Evolutionary conservation across 2,113 vertebrate genomes (phyloP), one percentile per base, ranked within the genome.

Genomic region (Regulus satrapa): DNA sequence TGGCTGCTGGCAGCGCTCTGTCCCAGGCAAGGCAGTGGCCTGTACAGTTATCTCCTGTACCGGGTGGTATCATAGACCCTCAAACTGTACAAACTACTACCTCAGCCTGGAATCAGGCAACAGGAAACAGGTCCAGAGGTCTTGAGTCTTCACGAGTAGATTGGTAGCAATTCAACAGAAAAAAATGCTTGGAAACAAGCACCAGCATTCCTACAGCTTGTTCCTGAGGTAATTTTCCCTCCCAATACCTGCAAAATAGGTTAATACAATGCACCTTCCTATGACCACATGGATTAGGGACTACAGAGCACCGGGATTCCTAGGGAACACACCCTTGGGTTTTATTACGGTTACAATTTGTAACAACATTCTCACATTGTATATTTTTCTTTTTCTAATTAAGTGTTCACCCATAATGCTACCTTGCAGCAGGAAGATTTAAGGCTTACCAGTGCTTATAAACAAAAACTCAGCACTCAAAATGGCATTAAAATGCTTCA

Each of bases 71-170:
- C 99, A 99, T 98, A 99, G 98, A 99, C 99, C 99, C 99, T 99
- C 98, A 99, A 99, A 99, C 99, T 99, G 99, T 99, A 99, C 99
- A 99, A 99, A 99, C 99, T 99, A 99, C 99, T 99, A 99, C 99
- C 99, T 99, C 99, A 99, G 99, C 98, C 98, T 98, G 99, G 98
- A 98, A 97, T 97, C 98, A 99, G 98, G 99, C 97, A 98, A 83
- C 94, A 96, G 38, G 56, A 89, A 89, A 43, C 6, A 72, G n/a
- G 29, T 64, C 67, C 82, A 81, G 43, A 96, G 87, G 73, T 77
- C 88, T 80, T 85, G 91, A 96, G 62, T 97, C 97, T 97, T 98
- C 97, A 93, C 79, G 95, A 96, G 68, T 40, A 8, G 14, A 82
- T 3, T 3, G 18, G 54, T 51, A 95, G 61, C 40, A 94, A 71